Evolutionary conservation across 1,140 invertebrate genomes (phyloP).

Genomic region (Aphaenogaster ashmeadi): DNA sequence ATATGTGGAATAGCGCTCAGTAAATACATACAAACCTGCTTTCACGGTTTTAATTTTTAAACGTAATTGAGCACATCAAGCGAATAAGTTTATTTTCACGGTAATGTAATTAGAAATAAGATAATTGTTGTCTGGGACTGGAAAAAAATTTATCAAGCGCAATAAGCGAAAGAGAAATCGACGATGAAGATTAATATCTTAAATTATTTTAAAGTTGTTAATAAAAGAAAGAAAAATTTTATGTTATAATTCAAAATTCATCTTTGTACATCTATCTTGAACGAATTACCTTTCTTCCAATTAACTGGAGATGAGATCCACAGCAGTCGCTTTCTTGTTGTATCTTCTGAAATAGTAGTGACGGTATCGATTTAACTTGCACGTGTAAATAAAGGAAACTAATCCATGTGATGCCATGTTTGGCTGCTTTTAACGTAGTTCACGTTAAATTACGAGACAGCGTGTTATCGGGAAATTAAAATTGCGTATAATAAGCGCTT

Average conservation of each 20-base stretch:
- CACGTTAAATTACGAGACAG: slow-evolving; percentile 12
- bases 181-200: neutral
- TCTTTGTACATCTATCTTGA: neutral
- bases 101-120: neutral
- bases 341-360: neutral
- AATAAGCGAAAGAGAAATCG: neutral
- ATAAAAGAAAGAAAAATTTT: neutral
- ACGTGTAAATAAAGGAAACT: slow-evolving; percentile 69
- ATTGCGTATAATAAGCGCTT: neutral
- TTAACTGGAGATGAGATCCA: neutral
- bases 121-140: neutral
- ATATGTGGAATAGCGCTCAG: slow-evolving; percentile 46
- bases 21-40: neutral
- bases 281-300: neutral
- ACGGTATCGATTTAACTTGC: slow-evolving; percentile 78
- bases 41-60: neutral
- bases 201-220: slow-evolving; percentile 1
- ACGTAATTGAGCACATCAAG: neutral
- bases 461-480: slow-evolving; percentile 46
- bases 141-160: neutral
- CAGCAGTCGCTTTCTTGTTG: neutral
- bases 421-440: neutral
- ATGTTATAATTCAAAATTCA: neutral
- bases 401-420: neutral
- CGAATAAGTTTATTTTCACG: neutral